phyloP scores from a whole-genome alignment of 2,797 vertebrate genomes.

The Sylvia borin region DNA sequence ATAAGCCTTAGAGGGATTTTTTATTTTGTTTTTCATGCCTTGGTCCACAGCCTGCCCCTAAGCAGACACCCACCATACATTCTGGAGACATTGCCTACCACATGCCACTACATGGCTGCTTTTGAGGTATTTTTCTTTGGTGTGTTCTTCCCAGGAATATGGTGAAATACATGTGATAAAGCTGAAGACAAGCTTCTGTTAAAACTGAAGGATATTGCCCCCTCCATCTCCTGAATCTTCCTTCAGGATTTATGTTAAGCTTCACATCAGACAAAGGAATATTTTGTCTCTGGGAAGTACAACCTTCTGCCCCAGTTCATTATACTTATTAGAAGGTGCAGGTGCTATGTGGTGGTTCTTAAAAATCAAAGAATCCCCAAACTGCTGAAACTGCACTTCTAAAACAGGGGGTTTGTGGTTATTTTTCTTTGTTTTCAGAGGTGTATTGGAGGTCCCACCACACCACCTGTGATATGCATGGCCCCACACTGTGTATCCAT shows the following conservation, averaged over 20 bases:
- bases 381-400: background rate
- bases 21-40: background rate
- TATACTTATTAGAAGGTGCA: background rate
- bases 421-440: background rate
- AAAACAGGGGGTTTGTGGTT: background rate
- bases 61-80: background rate
- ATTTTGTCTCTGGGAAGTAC: background rate
- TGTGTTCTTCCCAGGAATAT: background rate
- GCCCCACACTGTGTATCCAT: accelerated
- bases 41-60: background rate
- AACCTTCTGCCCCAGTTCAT: background rate
- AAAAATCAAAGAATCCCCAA: background rate
- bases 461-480: background rate
- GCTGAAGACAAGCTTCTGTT: background rate
- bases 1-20: background rate
- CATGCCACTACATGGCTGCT: background rate
- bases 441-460: accelerated
- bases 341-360: background rate
- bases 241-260: background rate
- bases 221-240: background rate
- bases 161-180: background rate
- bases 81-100: background rate
- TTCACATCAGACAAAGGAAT: background rate
- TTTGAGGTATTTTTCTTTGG: background rate
- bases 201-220: background rate